Evolutionary conservation across 2,888 invertebrate genomes (phyloP).

Genomic region (Ariolimax columbianus): DNA sequence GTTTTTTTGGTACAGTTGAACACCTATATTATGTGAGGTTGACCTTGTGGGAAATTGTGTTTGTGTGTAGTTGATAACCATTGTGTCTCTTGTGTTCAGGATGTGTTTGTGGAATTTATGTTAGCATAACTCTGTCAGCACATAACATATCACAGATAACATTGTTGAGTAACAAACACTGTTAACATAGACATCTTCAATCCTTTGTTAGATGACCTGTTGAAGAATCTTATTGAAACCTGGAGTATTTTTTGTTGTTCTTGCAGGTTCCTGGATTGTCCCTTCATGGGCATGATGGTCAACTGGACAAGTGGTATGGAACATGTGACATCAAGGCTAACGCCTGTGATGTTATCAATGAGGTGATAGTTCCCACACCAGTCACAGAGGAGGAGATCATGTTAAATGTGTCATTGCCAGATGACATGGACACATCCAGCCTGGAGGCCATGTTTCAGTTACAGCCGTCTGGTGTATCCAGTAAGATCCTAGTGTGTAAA

Average conservation of each 20-base stretch:
- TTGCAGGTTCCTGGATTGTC: slow-evolving; percentile 46
- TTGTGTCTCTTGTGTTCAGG: no score
- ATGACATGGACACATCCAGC: slow-evolving; percentile 61
- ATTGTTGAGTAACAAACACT: no score
- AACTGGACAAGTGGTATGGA: slow-evolving; percentile 78
- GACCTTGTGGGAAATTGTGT: no score
- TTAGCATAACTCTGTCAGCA: no score
- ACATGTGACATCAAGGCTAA: slow-evolving; percentile 74
- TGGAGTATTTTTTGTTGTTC: background rate
- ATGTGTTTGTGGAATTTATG: no score
- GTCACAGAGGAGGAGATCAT: slow-evolving; percentile 38
- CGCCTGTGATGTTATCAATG: slow-evolving; percentile 67
- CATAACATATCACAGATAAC: no score
- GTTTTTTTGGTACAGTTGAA: no score
- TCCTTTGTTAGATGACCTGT: no score
- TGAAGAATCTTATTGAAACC: background rate
- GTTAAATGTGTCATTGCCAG: slow-evolving; percentile 15
- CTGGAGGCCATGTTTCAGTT: slow-evolving; percentile 73
- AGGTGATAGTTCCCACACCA: slow-evolving; percentile 63
- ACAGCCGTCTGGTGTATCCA: slow-evolving; percentile 66
- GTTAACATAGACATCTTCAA: no score
- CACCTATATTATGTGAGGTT: no score
- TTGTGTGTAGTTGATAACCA: no score
- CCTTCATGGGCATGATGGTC: slow-evolving; percentile 73
- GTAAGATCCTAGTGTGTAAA: slow-evolving; percentile 54